Base-by-base conservation (phyloP, 2,113 vertebrate genomes). In the Choloepus hoffmanni region DNA sequence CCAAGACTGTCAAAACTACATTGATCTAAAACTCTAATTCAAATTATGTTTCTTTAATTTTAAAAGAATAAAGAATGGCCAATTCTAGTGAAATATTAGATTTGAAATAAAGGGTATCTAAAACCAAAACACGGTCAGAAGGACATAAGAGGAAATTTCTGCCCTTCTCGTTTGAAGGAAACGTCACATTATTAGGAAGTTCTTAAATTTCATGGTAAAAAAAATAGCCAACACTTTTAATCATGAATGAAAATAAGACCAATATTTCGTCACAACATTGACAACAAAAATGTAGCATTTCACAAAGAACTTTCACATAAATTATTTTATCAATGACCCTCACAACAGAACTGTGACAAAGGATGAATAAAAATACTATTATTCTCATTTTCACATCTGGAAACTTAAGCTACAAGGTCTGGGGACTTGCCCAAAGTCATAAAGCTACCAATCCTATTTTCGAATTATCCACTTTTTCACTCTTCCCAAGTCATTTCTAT, bases 1-100 rank as follows among this genome's bases (percentile, higher is more conserved):
- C 60, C 67, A 77, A 53, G 55, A 36, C 83, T 92, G 72, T 95
- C 90, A 96, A 90, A 94, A 86, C 30, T 60, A 93, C 13, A 11
- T 0, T 87, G 5, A 91, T 26, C 90, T 50, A 87, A 73, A 93
- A 86, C 21, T 74, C 8, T 73, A 65, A 78, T 33, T 26, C 63
- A 82, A 90, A 86, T 40, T 48, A 68, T 53, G 12, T n/a, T 85
- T 55, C 18, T 50, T 70, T 95, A 28, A 84, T 50, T 77, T 82
- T 78, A 82, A 95, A 67, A 55, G 14, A 92, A 90, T 36, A 65
- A 86, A 73, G 24, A 82, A 79, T 45, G 4, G 11, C 15, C n/a
- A 94, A n/a, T 89, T 65, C 19, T 88, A 84, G 67, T 45, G 26
- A 92, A 87, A 87, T 48, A 65, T 68, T 72, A 88, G 9, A 63